Base-by-base conservation (phyloP, 2,797 vertebrate genomes). In the Adelosebastes latens region DNA sequence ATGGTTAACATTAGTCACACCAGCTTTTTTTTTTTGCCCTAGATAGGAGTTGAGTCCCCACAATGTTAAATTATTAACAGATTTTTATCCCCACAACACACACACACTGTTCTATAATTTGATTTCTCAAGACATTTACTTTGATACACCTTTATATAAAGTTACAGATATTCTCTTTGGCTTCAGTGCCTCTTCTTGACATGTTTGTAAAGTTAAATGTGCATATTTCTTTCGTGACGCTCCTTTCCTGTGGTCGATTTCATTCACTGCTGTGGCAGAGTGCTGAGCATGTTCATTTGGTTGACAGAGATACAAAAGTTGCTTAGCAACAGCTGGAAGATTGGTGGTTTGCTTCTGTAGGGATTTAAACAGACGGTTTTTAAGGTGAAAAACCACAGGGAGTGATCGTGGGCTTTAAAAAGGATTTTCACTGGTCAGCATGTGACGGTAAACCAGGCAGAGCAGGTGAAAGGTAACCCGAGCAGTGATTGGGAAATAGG, bases 401-500 rank as follows among this genome's bases (percentile, higher is more conserved):
- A 58, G n/a, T 2, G 56, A n/a, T 71, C 24, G 4, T 27, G 16
- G 14, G 18, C 16, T 34, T 52, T 39, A 13, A 5, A 49, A 42
- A 13, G 12, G 18, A 42, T 76, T 72, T 25, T 25, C 12, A 49
- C 4, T 53, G 12, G 31, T 2, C 3, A 14, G 32, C 42, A 7
- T 25, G 49, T 24, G 53, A 53, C 9, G 29, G 22, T 22, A 22
- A 77, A 69, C 18, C 16, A 12, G 46, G 24, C 46, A 46, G 22
- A 66, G 32, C 80, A 66, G 3, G 55, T 78, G 80, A 83, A 52
- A 24, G 34, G 82, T 79, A 78, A 87, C 79, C 24, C 0, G 2
- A 88, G 84, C 18, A 10, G 52, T 13, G 3, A 79, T 83, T 90
- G 75, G 22, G 86, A 85, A 90, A 88, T 39, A 8, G 22, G 36